Evolutionary conservation across 2,888 invertebrate species (phyloP).

Genomic region (Trissolcus japonicus): DNA sequence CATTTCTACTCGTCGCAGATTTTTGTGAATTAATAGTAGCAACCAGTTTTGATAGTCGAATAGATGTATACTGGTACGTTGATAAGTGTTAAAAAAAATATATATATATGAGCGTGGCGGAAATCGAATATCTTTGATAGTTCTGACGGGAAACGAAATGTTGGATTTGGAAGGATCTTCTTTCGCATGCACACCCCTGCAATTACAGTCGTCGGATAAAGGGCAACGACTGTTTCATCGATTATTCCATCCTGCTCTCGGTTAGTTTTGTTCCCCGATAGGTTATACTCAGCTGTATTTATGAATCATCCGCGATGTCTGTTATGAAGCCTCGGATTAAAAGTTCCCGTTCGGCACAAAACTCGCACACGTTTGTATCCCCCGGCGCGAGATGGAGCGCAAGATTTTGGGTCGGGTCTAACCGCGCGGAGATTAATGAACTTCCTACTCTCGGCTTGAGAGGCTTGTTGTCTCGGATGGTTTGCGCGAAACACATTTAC

Average conservation of each 20-base stretch:
- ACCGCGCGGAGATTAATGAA: slow-evolving; percentile 40
- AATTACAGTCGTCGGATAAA: slow-evolving; percentile 25
- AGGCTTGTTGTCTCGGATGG: slow-evolving; percentile 23
- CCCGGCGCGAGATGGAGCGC: slow-evolving; percentile 24
- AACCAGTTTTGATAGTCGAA: too few relatives aligned
- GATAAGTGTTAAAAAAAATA: too few relatives aligned
- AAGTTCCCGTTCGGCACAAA: slow-evolving; percentile 8
- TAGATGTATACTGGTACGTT: too few relatives aligned
- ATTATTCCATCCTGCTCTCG: slow-evolving; percentile 27
- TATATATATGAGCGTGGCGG: too few relatives aligned
- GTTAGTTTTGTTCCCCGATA: slow-evolving; percentile 7
- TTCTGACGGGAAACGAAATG: slow-evolving; percentile 8
- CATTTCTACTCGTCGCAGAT: too few relatives aligned
- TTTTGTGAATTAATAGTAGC: too few relatives aligned
- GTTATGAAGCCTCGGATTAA: slow-evolving; percentile 23
- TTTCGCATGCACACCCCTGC: slow-evolving; percentile 7
- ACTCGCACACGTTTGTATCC: slow-evolving; percentile 9
- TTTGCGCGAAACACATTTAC: slow-evolving; percentile 28
- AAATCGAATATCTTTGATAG: background rate
- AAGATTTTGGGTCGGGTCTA: slow-evolving; percentile 29
- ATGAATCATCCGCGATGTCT: slow-evolving; percentile 37
- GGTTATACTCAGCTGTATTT: slow-evolving; percentile 5
- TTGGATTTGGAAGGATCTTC: background rate
- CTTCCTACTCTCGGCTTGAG: slow-evolving; percentile 11
- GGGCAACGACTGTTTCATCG: slow-evolving; percentile 49